Evolutionary conservation across 2,797 vertebrate species (phyloP), one percentile per base, ranked within the genome.

Genomic region (Gambelia wislizenii): DNA sequence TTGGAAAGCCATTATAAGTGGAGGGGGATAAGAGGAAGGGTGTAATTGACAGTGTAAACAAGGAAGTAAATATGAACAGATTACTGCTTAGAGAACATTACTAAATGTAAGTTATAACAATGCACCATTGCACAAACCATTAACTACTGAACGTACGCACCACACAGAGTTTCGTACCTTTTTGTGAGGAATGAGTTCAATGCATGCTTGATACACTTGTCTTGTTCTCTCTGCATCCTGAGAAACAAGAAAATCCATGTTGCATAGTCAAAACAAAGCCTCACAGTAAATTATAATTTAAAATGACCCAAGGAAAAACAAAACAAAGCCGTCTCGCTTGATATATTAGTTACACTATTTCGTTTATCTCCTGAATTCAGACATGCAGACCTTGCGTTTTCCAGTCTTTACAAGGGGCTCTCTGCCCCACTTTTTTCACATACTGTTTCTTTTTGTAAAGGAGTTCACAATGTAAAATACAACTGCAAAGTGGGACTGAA

Each of bases 171-270:
- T 49, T 81, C 2, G 54, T 97, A 99, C 99, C 98, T 99, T 99
- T 95, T 99, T 99, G 95, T 99, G 99, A 27, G 99, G 99, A 95
- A 99, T 98, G 90, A 99, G 97, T 89, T 99, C 98, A 74, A 99
- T 90, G 92, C 98, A 99, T 0, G 98, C 98, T 96, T 98, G 98
- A 89, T 99, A 99, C 25, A 99, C 99, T 94, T 99, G 98, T 85
- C 98, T 97, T 2, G 99, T 99, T 90, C 97, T 97, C 70, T 99
- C 99, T 0, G 98, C 96, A 88, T 99, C 99, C 99, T 99, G 93
- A 12, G 93, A 94, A 16, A 86, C 54, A 85, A 89, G 25, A 87
- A 59, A 39, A 33, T 79, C 7, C 9, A 39, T 33, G 44, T 49
- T 36, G 76, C 7, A 76, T 16, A 56, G 20, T 75, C 22, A 76